Evolutionary conservation across 2,888 invertebrate genomes (phyloP).

Genomic region (Uloborus plumipes): DNA sequence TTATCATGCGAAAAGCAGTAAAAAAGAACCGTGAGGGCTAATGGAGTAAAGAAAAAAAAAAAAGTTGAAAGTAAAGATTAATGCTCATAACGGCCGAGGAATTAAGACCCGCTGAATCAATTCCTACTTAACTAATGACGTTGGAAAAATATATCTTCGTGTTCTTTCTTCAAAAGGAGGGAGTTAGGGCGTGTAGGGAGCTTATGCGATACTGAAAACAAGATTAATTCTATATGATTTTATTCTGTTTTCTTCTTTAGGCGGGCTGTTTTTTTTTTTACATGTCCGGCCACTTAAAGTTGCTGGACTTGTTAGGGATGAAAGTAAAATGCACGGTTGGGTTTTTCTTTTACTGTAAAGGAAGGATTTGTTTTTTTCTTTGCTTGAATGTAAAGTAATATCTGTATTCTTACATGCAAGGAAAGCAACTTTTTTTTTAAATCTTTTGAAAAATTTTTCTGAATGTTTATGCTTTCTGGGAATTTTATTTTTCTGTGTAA

Average conservation of each 20-base stretch:
- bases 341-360: too few relatives aligned
- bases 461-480: too few relatives aligned
- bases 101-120: slow-evolving; percentile 46
- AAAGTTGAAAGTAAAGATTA: slow-evolving; percentile 33
- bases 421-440: too few relatives aligned
- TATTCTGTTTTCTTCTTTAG: slow-evolving; percentile 21
- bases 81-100: slow-evolving; percentile 56
- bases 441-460: too few relatives aligned
- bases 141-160: slow-evolving; percentile 37
- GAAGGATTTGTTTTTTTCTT: too few relatives aligned
- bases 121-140: slow-evolving; percentile 48
- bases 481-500: too few relatives aligned
- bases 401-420: too few relatives aligned
- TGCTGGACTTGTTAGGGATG: too few relatives aligned
- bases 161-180: too few relatives aligned
- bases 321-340: too few relatives aligned
- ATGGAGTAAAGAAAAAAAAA: slow-evolving; percentile 8
- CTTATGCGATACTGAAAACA: slow-evolving; percentile 47
- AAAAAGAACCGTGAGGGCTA: slow-evolving; percentile 14
- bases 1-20: slow-evolving; percentile 37
- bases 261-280: slow-evolving; percentile 18
- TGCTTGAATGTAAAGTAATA: too few relatives aligned
- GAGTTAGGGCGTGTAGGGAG: not conserved
- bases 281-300: slow-evolving; percentile 2
- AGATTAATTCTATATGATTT: slow-evolving; percentile 57